These are phyloP conservation scores for Ophiodon elongatus DNA, from an alignment of 2,113 vertebrate species.

Conservation along the genomic window DNA sequence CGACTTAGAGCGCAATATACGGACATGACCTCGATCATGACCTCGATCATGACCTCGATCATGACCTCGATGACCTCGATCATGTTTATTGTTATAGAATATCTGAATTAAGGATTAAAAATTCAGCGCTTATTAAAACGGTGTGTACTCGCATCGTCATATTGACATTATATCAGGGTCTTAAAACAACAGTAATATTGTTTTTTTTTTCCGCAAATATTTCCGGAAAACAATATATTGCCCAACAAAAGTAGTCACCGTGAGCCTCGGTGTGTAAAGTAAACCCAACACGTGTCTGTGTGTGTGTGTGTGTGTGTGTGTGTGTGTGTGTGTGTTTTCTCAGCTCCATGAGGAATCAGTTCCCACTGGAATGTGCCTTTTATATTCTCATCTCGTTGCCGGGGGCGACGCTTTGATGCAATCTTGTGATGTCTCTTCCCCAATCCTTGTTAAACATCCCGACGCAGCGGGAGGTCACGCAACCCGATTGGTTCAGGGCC, in stretches of 20 bases:
- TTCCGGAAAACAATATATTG: background rate
- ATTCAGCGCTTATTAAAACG: no score
- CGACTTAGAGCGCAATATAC: background rate
- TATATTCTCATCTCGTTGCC: conserved; percentile 41
- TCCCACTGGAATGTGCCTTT: conserved; percentile 64
- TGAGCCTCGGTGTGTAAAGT: background rate
- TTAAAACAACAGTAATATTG: background rate
- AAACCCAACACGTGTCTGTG: background rate
- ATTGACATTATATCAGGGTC: background rate
- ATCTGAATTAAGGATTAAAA: no score
- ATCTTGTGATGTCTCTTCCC: conserved; percentile 39
- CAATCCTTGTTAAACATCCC: conserved; percentile 2
- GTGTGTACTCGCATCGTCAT: background rate
- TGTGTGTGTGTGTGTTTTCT: conserved; percentile 11
- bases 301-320: conserved; percentile 22
- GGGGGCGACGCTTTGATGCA: conserved; percentile 55
- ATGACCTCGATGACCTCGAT: background rate
- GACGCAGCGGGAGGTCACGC: conserved; percentile 20
- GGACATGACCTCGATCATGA: background rate
- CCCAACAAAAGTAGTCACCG: background rate
- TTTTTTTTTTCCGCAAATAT: background rate
- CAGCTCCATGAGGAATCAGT: conserved; percentile 59
- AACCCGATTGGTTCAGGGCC: conserved; percentile 14
- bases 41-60: background rate
- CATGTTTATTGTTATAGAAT: no score